A percentile compares a stretch with the other conserved stretches of the same genome.
These are phyloP conservation scores for Eulithis prunata DNA, from an alignment of 2,888 invertebrate genomes.

Conservation along the genomic window DNA sequence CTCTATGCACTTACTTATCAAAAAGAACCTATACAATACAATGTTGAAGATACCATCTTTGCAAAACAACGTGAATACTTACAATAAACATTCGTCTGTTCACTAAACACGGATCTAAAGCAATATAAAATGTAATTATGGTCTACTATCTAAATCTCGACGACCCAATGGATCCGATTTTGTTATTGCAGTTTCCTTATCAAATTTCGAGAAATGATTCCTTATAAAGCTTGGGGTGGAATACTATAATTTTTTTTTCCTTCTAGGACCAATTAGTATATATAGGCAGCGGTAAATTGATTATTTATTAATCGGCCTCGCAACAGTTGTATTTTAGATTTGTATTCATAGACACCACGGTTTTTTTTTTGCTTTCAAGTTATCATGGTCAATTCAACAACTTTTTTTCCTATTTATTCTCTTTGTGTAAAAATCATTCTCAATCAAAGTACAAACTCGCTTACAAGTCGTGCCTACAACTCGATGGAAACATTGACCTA, in stretches of 20 bases:
- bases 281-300: too few species aligned
- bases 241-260: too few species aligned
- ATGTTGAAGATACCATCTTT: constrained; percentile 2
- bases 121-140: not conserved
- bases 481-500: constrained; percentile 53
- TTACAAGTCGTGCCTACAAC: constrained; percentile 18
- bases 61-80: not conserved
- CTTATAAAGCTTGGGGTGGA: too few species aligned
- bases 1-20: not conserved
- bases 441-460: constrained; percentile 14
- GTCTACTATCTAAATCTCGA: not conserved
- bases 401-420: constrained; percentile 21
- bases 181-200: too few species aligned
- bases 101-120: constrained; percentile 5
- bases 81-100: constrained; percentile 2
- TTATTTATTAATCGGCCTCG: not conserved
- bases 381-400: constrained; percentile 25
- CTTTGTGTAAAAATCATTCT: constrained; percentile 25
- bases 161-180: too few species aligned
- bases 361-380: constrained; percentile 14
- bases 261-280: too few species aligned
- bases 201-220: too few species aligned
- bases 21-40: constrained; percentile 3
- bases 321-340: not conserved
- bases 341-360: constrained; percentile 4